These are phyloP conservation scores for Isoperla grammatica DNA, from an alignment of 2,888 invertebrate species.

Conservation along the genomic window DNA sequence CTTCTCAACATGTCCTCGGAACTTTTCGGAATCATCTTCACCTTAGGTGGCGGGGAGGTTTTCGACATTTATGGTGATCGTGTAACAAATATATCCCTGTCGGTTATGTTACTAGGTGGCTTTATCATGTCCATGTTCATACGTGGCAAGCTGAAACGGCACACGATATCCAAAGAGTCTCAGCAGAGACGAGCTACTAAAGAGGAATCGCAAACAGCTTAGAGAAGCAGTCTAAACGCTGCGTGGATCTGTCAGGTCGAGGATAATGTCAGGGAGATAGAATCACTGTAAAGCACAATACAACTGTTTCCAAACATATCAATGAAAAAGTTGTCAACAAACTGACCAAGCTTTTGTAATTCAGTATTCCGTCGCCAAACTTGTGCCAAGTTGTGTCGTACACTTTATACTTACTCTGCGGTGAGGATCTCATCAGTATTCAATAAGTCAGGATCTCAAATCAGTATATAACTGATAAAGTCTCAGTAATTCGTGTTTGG, in stretches of 20 bases:
- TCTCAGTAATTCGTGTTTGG: too few relatives aligned
- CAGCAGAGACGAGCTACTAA: neutral
- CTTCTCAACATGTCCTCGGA: conserved; percentile 82
- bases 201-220: conserved; percentile 4
- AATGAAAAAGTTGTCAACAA: too few relatives aligned
- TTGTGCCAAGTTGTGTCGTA: too few relatives aligned
- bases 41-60: conserved; percentile 54
- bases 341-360: too few relatives aligned
- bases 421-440: too few relatives aligned
- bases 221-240: neutral
- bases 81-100: conserved; percentile 76
- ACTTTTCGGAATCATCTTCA: conserved; percentile 74
- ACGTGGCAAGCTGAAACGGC: conserved; percentile 38
- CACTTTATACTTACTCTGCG: too few relatives aligned
- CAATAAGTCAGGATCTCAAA: too few relatives aligned
- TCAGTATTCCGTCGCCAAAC: too few relatives aligned
- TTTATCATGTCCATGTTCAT: conserved; percentile 73
- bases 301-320: too few relatives aligned
- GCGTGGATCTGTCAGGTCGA: neutral
- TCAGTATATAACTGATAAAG: too few relatives aligned
- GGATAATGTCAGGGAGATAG: neutral
- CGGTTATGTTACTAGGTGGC: conserved; percentile 67
- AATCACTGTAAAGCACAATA: too few relatives aligned
- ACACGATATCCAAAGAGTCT: conserved; percentile 4
- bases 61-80: conserved; percentile 57